Percentiles rank a stretch among this genome's conserved stretches.
phyloP scores from a whole-genome alignment of 2,113 vertebrate species.

The Ctenodactylus gundi region DNA sequence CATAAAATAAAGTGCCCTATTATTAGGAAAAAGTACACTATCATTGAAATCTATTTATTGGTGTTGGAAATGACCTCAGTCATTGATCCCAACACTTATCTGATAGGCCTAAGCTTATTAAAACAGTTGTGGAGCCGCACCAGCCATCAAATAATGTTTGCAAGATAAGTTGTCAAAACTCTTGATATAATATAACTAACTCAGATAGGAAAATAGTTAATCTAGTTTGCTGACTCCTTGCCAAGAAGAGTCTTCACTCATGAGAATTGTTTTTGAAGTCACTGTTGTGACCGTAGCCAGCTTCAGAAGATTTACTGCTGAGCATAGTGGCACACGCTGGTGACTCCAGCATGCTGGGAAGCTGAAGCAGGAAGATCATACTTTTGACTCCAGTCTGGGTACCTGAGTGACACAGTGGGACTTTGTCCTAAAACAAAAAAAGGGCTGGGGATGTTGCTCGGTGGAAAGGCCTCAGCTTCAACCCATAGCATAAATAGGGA shows the following conservation, averaged over 20 bases:
- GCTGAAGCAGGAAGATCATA: background rate
- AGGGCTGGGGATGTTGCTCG: background rate
- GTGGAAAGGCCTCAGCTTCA: background rate
- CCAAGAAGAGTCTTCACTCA: background rate
- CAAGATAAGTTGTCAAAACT: background rate
- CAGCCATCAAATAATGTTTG: background rate
- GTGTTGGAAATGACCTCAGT: background rate
- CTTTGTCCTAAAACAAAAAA: background rate
- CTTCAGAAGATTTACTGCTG: background rate
- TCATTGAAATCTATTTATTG: conserved; percentile 28
- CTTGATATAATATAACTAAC: background rate
- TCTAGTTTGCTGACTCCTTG: background rate
- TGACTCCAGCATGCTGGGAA: background rate
- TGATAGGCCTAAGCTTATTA: conserved; percentile 38
- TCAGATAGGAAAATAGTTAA: background rate
- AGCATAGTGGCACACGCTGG: background rate
- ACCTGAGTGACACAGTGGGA: background rate
- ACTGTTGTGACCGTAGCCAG: background rate
- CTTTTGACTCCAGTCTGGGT: background rate
- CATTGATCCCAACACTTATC: background rate
- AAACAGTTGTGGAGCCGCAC: background rate
- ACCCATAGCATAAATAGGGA: background rate
- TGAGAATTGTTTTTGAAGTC: background rate
- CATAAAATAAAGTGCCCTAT: conserved; percentile 26
- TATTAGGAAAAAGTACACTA: background rate